These are phyloP conservation scores for Drosophila sulfurigaster DNA, from an alignment of 1,140 invertebrate genomes.

Conservation along the genomic window DNA sequence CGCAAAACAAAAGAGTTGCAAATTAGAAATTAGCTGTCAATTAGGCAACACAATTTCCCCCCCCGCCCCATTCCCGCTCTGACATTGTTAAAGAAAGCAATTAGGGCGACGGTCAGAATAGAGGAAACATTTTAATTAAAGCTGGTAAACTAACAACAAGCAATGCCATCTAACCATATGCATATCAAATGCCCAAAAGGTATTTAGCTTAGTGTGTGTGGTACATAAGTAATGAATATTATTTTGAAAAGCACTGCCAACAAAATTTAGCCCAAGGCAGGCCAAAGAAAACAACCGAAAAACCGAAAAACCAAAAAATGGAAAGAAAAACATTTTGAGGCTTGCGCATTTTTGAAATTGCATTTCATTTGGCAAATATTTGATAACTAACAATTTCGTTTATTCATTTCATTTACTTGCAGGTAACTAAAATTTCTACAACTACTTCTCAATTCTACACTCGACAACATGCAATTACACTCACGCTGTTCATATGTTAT, in stretches of 20 bases:
- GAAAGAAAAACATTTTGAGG: too few species aligned
- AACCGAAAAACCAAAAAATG: too few species aligned
- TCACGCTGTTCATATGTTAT: too few species aligned
- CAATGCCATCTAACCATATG: too few species aligned
- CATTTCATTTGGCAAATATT: conserved; percentile 30
- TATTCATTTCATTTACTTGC: conserved; percentile 40
- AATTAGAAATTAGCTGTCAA: neutral
- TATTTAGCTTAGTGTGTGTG: neutral
- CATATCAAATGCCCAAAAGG: neutral
- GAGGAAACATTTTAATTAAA: neutral
- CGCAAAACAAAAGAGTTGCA: neutral
- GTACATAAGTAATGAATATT: neutral
- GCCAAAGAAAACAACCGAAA: neutral
- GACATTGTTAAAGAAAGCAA: neutral
- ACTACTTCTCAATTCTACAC: neutral
- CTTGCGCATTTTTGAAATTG: conserved; percentile 13
- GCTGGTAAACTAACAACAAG: too few species aligned
- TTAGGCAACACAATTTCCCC: too few species aligned
- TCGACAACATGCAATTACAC: neutral
- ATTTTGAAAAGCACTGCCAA: neutral
- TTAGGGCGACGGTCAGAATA: neutral
- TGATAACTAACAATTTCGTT: conserved; percentile 4
- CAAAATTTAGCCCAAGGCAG: neutral
- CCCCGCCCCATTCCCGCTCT: too few species aligned
- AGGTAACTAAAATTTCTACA: conserved; percentile 46